Conservation (phyloP, 2,797 vertebrate species). For the Hydrophis major region DNA sequence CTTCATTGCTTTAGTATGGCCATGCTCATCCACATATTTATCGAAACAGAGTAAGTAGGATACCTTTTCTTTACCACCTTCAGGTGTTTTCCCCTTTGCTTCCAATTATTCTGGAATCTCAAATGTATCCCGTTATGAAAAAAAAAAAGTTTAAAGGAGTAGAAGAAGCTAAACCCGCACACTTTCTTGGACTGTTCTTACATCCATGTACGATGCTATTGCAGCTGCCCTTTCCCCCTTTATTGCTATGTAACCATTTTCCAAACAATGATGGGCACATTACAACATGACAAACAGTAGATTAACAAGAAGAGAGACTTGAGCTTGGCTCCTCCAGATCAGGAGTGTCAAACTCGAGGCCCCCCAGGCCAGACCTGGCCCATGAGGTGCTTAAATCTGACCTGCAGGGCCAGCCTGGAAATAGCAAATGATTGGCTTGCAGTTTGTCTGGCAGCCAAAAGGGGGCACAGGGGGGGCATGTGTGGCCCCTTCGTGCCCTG, state of each 20-base stretch:
- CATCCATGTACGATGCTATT: neutral
- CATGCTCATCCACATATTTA: neutral
- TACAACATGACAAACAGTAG: neutral
- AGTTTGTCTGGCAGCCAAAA: too few species aligned
- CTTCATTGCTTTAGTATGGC: neutral
- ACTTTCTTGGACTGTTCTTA: neutral
- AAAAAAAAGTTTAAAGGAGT: neutral
- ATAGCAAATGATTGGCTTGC: too few species aligned
- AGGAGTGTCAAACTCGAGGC: too few species aligned
- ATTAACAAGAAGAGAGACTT: neutral
- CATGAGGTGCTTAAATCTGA: too few species aligned
- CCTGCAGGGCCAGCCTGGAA: too few species aligned
- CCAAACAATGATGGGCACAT: neutral
- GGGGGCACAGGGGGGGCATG: fast-evolving
- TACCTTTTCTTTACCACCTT: neutral
- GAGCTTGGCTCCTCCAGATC: neutral
- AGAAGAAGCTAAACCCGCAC: neutral
- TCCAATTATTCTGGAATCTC: neutral
- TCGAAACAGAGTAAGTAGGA: neutral
- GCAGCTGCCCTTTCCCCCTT: neutral
- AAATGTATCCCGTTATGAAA: neutral
- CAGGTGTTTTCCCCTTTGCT: neutral
- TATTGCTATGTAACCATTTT: neutral
- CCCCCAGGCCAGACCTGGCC: too few species aligned
- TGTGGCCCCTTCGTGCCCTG: too few species aligned